Percentiles rank a stretch among this genome's conserved stretches.
Conservation (phyloP, 2,113 vertebrate species). For the Pyxicephalus adspersus region DNA sequence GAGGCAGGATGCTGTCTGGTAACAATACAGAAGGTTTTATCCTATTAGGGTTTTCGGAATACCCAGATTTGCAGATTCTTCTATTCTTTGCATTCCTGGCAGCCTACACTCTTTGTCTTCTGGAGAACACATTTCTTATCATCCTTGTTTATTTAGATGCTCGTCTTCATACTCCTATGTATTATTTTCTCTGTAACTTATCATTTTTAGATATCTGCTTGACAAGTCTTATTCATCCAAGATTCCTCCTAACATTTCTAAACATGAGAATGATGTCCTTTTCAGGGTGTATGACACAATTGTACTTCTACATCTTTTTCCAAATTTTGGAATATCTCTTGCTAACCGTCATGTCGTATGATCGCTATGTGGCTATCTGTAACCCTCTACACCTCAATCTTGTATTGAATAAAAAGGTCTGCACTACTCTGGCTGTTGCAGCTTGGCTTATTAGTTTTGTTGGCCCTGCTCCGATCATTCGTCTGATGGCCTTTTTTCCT, state of each 20-base stretch:
- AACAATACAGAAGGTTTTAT: constrained; percentile 20
- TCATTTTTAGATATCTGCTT: constrained; percentile 19
- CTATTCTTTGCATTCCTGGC: not conserved
- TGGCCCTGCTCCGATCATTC: not conserved
- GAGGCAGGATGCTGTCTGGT: not conserved
- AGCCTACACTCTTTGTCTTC: constrained; percentile 3
- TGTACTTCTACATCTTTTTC: not conserved
- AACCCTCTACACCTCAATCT: constrained; percentile 10
- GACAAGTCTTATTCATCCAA: constrained; percentile 3
- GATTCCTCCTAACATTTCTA: constrained; percentile 10
- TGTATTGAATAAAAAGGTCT: constrained; percentile 17
- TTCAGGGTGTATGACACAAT: constrained; percentile 12
- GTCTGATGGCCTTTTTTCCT: constrained; percentile 2
- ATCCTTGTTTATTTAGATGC: not conserved
- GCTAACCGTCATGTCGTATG: constrained; percentile 29
- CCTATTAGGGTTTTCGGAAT: constrained; percentile 15
- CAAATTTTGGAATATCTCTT: constrained; percentile 15
- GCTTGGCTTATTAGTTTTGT: constrained; percentile 25
- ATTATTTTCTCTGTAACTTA: constrained; percentile 30
- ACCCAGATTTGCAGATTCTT: not conserved
- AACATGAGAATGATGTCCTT: constrained; percentile 17
- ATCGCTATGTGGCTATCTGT: constrained; percentile 42
- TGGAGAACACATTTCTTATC: constrained; percentile 11
- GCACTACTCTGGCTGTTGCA: not conserved
- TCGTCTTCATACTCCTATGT: constrained; percentile 39